Conservation (phyloP, 1,140 invertebrate genomes). For the Drosophila pseudoananassae region DNA sequence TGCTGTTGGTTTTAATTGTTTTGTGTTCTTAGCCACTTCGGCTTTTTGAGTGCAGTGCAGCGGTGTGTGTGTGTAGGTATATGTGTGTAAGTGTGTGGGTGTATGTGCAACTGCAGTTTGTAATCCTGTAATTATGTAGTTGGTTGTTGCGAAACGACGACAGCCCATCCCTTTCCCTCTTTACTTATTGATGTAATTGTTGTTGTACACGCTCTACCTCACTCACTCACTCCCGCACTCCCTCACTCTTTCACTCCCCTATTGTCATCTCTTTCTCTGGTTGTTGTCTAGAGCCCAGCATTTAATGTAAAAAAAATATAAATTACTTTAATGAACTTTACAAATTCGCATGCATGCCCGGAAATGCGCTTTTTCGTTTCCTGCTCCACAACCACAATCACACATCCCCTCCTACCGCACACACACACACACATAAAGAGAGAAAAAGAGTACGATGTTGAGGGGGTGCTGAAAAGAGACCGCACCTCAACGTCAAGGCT, state of each 20-base stretch:
- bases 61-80: constrained; percentile 20
- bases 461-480: constrained; percentile 1
- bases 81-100: constrained; percentile 22
- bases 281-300: constrained; percentile 60
- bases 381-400: constrained; percentile 22
- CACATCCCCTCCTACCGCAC: constrained; percentile 1
- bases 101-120: constrained; percentile 65
- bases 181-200: constrained; percentile 80
- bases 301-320: constrained; percentile 74
- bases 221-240: background rate
- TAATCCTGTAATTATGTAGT: constrained; percentile 82
- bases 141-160: constrained; percentile 55
- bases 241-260: background rate
- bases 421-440: constrained; percentile 14
- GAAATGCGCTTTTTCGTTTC: constrained; percentile 81
- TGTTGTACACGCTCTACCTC: constrained; percentile 35
- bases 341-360: constrained; percentile 78
- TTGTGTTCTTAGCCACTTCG: constrained; percentile 81
- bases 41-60: constrained; percentile 75
- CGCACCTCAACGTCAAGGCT: constrained; percentile 62
- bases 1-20: constrained; percentile 78
- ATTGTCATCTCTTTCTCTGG: constrained; percentile 18
- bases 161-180: constrained; percentile 7
- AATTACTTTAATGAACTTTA: constrained; percentile 83
- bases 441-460: background rate